Percentiles rank a stretch among this genome's conserved stretches.
phyloP scores from a whole-genome alignment of 1,140 invertebrate genomes.

The Bombus fervidus region DNA sequence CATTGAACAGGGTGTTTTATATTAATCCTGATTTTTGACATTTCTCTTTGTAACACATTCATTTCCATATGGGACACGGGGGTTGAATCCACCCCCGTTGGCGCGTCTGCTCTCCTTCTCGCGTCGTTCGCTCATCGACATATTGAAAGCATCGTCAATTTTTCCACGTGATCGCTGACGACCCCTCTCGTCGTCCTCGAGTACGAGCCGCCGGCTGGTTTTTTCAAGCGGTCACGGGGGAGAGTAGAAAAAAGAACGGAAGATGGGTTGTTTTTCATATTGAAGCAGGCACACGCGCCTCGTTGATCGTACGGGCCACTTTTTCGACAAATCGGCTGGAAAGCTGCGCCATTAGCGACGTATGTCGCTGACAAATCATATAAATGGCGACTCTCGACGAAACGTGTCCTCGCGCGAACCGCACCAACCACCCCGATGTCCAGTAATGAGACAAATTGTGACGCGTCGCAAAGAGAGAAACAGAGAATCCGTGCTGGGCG shows the following conservation, averaged over 20 bases:
- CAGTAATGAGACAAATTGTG: conserved; percentile 16
- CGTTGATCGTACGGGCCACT: conserved; percentile 72
- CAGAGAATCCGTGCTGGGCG: too few species aligned
- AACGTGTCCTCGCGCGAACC: conserved; percentile 56
- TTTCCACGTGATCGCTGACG: conserved; percentile 75
- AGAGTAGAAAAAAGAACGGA: conserved; percentile 47
- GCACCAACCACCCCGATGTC: conserved; percentile 34
- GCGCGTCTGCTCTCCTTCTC: conserved; percentile 22
- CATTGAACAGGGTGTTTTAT: rapidly evolving
- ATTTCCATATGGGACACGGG: conserved; percentile 32
- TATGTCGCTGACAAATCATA: conserved; percentile 81
- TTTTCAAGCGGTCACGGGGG: conserved; percentile 41
- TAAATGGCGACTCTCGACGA: conserved; percentile 74
- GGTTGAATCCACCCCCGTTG: conserved; percentile 15
- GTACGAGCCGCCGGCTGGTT: conserved; percentile 46
- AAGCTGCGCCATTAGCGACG: conserved; percentile 73
- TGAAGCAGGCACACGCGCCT: conserved; percentile 58
- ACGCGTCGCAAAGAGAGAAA: background rate
- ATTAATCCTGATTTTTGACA: background rate
- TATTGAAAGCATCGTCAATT: conserved; percentile 71
- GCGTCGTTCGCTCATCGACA: conserved; percentile 58
- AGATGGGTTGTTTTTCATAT: conserved; percentile 69
- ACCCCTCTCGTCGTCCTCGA: conserved; percentile 61
- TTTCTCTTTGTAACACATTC: background rate
- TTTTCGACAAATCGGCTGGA: conserved; percentile 82